These are phyloP conservation scores for Sclerurus mexicanus DNA, from an alignment of 2,113 vertebrate genomes.

Conservation along the genomic window DNA sequence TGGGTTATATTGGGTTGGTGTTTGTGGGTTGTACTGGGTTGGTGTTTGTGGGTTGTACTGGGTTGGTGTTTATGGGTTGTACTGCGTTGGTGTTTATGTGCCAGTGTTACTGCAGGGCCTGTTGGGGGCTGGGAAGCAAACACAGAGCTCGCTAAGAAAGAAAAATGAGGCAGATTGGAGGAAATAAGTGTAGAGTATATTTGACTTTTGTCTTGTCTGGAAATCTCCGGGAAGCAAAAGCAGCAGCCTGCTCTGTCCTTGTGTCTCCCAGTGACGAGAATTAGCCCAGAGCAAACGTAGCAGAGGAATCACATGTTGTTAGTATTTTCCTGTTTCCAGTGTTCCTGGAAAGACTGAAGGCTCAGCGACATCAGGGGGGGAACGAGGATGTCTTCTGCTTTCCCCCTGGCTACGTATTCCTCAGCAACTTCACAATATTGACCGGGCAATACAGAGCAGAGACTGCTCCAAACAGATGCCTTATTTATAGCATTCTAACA, in stretches of 20 bases:
- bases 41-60: too few relatives aligned
- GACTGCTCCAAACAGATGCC: background rate
- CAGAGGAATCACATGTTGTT: constrained; percentile 67
- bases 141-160: background rate
- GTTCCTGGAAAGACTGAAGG: constrained; percentile 57
- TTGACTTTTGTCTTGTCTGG: background rate
- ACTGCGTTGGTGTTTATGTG: background rate
- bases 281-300: constrained; percentile 70
- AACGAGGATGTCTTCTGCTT: background rate
- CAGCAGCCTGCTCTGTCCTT: constrained; percentile 21
- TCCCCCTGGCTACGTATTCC: background rate
- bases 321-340: constrained; percentile 64
- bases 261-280: constrained; percentile 61
- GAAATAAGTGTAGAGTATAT: background rate
- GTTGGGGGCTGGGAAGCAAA: background rate
- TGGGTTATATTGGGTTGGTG: too few relatives aligned
- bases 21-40: too few relatives aligned
- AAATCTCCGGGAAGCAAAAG: constrained; percentile 27
- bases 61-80: too few relatives aligned
- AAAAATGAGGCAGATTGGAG: background rate
- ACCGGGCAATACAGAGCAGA: background rate
- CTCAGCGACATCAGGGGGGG: background rate
- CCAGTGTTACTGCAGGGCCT: background rate
- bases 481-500: background rate
- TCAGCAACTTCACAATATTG: background rate